These are phyloP conservation scores for Dugesia japonica DNA, from an alignment of 2,888 invertebrate species.

Conservation along the genomic window DNA sequence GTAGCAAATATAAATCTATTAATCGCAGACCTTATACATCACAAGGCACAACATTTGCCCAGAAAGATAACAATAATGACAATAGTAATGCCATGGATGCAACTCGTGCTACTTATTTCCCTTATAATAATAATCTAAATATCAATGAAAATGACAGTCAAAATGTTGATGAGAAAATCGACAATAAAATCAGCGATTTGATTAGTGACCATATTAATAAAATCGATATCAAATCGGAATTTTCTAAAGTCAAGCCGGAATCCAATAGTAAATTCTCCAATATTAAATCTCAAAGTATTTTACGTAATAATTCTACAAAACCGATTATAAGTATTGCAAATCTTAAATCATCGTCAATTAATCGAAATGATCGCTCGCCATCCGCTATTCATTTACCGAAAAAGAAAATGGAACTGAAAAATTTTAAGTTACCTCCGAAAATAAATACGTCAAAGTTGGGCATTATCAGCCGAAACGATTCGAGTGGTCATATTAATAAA, in stretches of 20 bases:
- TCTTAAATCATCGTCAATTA: background rate
- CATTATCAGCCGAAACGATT: background rate
- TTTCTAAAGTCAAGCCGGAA: background rate
- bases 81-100: slow-evolving; percentile 23
- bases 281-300: background rate
- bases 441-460: background rate
- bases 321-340: background rate
- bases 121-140: background rate
- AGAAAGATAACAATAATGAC: slow-evolving; percentile 6
- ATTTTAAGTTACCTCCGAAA: slow-evolving; percentile 8
- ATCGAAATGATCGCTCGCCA: background rate
- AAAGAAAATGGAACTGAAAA: background rate
- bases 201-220: background rate
- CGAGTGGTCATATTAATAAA: background rate
- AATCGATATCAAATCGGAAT: background rate
- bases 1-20: background rate
- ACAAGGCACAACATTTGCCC: background rate
- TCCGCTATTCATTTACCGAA: background rate
- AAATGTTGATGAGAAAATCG: background rate
- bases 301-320: background rate
- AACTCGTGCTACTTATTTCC: background rate
- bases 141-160: slow-evolving; percentile 5
- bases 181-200: background rate
- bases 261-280: background rate
- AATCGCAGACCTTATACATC: background rate